Base-by-base conservation (phyloP, 2,113 vertebrate genomes). In the Notothenia coriiceps region DNA sequence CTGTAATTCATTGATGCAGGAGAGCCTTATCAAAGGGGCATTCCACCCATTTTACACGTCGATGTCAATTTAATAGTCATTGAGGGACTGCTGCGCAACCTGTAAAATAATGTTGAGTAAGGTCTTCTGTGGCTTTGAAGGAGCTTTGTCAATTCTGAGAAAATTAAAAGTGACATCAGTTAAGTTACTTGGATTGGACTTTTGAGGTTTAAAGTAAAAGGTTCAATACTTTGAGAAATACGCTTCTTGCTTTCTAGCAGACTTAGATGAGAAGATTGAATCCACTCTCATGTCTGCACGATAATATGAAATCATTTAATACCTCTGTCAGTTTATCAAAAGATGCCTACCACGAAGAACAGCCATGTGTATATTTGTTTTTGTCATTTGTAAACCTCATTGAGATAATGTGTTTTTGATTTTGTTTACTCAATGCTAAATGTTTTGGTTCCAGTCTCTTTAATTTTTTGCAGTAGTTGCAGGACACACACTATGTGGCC, bases 391-490 rank as follows among this genome's bases (percentile, higher is more conserved):
- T 10, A 60, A 73, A 60, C 20, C 6, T 11, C 35, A 40, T 46
- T 1, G 1, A 25, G 22, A 8, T 61, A 52, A 44, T 56, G 33
- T 77, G 46, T 74, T 76, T 80, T 66, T 64, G 22, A 46, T 78
- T 67, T 74, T 86, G 50, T 73, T 75, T 77, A 64, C 63, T 78
- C 43, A 44, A 20, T 46, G 44, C 9, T 52, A 29, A 29, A 77
- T 83, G 67, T 75, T 76, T 82, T 62, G 50, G 22, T 70, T 83
- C 22, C 56, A 66, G 33, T 79, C 68, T 51, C 14, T 75, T 85
- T 43, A 79, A 83, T 81, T 78, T 80, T 86, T 84, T 44, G 77
- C 73, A 47, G 10, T 13, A 65, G 52, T 51, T 56, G 74, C 56
- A 80, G 60, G 57, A 82, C 70, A 54, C 44, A 66, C 54, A 68